These are phyloP conservation scores for Oncopodura yosiiana DNA, from an alignment of 1,140 invertebrate species.

Conservation along the genomic window DNA sequence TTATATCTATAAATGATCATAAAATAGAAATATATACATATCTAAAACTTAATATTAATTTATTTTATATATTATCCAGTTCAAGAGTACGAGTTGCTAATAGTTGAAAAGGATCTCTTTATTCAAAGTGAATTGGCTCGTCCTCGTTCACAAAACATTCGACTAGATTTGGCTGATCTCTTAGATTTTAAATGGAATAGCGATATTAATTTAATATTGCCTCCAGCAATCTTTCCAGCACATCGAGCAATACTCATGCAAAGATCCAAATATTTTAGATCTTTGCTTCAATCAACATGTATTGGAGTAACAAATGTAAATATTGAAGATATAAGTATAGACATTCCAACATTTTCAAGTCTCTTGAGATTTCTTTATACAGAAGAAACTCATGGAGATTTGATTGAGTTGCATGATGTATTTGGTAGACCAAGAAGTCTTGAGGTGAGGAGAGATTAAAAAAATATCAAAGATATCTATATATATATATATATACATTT, in stretches of 20 bases:
- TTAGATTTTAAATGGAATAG: conserved; percentile 29
- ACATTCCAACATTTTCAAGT: conserved; percentile 28
- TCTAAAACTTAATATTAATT: not conserved
- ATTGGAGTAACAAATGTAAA: conserved; percentile 22
- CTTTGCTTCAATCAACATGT: conserved; percentile 8
- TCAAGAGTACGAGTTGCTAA: conserved; percentile 28
- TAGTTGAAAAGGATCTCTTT: conserved; percentile 27
- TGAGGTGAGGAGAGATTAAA: too few species aligned
- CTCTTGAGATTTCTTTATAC: conserved; percentile 28
- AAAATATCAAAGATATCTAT: too few species aligned
- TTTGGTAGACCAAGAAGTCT: conserved; percentile 13
- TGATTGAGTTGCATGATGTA: not conserved
- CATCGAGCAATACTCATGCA: conserved; percentile 29
- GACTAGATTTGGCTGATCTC: conserved; percentile 26
- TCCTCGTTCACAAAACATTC: conserved; percentile 15
- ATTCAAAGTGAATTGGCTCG: conserved; percentile 25
- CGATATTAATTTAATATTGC: conserved; percentile 26
- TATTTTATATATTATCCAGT: conserved; percentile 11
- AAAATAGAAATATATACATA: not conserved
- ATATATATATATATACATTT: too few species aligned
- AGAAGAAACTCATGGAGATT: conserved; percentile 21
- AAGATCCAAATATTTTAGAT: conserved; percentile 29
- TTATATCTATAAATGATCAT: not conserved
- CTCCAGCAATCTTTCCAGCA: conserved; percentile 31
- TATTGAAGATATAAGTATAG: conserved; percentile 23